Evolutionary conservation across 2,888 invertebrate genomes (phyloP).

Genomic region (Ferrisia virgata): DNA sequence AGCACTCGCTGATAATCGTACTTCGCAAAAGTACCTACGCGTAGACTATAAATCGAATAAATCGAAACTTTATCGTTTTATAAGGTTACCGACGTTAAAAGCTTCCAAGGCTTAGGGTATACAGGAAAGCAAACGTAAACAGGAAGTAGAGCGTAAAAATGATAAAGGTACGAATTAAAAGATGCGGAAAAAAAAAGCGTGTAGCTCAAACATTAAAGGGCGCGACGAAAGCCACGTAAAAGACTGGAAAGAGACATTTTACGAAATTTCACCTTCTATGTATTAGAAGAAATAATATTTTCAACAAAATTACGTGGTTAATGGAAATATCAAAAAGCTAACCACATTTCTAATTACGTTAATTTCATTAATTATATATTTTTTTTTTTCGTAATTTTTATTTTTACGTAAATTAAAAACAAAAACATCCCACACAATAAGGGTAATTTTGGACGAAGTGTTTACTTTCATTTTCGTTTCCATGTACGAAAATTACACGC

Average conservation of each 20-base stretch:
- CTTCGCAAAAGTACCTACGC: background rate
- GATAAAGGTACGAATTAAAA: constrained; percentile 21
- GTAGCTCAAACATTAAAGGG: background rate
- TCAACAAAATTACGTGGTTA: background rate
- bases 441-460: background rate
- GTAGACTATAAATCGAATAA: background rate
- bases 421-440: background rate
- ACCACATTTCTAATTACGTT: background rate
- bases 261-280: background rate
- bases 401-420: constrained; percentile 11
- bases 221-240: constrained; percentile 16
- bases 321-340: background rate
- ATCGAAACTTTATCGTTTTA: background rate
- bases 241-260: background rate
- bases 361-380: background rate
- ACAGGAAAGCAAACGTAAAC: constrained; percentile 9
- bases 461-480: background rate
- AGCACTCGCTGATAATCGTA: background rate
- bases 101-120: background rate
- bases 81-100: background rate
- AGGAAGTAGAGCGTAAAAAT: constrained; percentile 38
- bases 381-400: background rate
- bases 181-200: background rate
- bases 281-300: too few relatives aligned
- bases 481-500: background rate